Evolutionary conservation across 2,888 invertebrate genomes (phyloP), one percentile per base, ranked within the genome.

Genomic region (Xanthorhoe spadicearia): DNA sequence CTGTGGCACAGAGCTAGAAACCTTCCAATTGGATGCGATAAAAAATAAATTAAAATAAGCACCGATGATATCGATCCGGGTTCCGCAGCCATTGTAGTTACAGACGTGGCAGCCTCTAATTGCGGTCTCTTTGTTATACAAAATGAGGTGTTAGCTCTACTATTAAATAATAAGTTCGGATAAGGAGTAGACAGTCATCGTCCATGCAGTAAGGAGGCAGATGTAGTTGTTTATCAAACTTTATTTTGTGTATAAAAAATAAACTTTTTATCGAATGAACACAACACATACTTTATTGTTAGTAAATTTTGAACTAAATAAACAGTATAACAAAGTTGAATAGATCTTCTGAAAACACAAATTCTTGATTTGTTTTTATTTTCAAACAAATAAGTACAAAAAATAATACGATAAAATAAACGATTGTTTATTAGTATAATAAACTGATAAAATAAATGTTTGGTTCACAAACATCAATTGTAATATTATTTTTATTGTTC

Each of bases 41-140:
- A 92, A 92, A 92, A 93, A 92, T 85, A 91, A 93, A 92, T 92
- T 92, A 92, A 92, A 91, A 88, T 88, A 89, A 87, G 82, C 84
- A 82, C 79, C 77, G 92, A 92, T 92, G 91, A 89, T 92, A 92
- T 90, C 90, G 89, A 89, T 85, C 88, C 87, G 80, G 75, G 81
- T 80, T 83, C 81, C 83, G 81, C 81, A 79, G 76, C 88, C 80
- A 92, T 92, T 92, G 90, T 92, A 80, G 84, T 83, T 79, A 80
- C 77, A 80, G 82, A 87, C 85, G 85, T 85, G 82, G 87, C 84
- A 88, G 86, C 83, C 83, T 87, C 88, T 91, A 93, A 93, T 92
- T 92, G 92, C 88, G 86, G 86, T 77, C 74, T 86, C 89, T 91
- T 93, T 93, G 91, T 92, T 89, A 90, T 83, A 89, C 85, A 89